These are phyloP conservation scores for Ceyx cyanopectus DNA, from an alignment of 2,113 vertebrate species.

Conservation along the genomic window DNA sequence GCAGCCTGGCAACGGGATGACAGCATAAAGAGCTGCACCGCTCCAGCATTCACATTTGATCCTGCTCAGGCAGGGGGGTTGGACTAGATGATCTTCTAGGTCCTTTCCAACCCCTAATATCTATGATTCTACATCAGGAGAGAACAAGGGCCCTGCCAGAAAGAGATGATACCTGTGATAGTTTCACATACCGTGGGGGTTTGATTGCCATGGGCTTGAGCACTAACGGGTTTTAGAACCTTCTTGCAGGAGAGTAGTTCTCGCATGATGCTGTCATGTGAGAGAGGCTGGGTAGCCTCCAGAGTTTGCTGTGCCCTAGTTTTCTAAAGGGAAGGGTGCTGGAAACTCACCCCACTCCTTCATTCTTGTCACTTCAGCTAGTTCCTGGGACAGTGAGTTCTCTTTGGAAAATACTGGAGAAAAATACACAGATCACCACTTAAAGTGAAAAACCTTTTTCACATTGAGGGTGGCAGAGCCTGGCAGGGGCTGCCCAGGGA, in stretches of 20 bases:
- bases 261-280: rapidly evolving
- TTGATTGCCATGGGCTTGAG: not conserved
- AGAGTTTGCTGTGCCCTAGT: rapidly evolving
- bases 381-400: not conserved
- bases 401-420: not conserved
- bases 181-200: rapidly evolving
- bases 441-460: not conserved
- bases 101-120: no score
- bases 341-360: not conserved
- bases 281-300: not conserved
- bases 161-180: rapidly evolving
- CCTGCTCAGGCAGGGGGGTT: no score
- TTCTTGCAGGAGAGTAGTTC: not conserved
- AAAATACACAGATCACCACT: rapidly evolving
- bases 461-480: no score
- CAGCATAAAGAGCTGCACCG: no score
- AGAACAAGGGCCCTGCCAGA: rapidly evolving
- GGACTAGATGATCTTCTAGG: no score
- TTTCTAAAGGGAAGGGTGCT: not conserved
- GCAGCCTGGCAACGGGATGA: not conserved
- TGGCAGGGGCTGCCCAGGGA: no score
- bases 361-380: rapidly evolving
- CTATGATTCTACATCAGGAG: not conserved
- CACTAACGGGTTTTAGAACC: not conserved
- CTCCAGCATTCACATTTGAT: rapidly evolving